Percentiles rank a stretch among this genome's conserved stretches.
Conservation (phyloP, 2,888 invertebrate species). For the Hyalella azteca region DNA sequence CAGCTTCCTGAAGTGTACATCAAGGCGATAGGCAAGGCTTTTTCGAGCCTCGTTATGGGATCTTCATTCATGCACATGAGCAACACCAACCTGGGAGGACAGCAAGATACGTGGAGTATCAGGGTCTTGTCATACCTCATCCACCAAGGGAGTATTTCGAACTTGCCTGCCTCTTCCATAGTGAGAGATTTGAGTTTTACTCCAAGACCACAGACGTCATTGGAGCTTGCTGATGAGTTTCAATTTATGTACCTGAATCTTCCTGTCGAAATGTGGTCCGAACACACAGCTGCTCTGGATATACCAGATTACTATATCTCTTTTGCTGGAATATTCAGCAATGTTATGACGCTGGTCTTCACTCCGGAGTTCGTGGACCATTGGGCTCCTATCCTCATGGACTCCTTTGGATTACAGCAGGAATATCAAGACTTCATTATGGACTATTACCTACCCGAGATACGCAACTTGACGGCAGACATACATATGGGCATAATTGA, state of each 20-base stretch:
- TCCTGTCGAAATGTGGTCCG: conserved; percentile 18
- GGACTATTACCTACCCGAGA: conserved; percentile 38
- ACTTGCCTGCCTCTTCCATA: conserved; percentile 15
- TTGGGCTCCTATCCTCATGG: neutral
- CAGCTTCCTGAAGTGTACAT: conserved; percentile 7
- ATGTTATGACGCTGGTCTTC: conserved; percentile 16
- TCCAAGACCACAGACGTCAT: neutral
- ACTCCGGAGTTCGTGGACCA: conserved; percentile 20
- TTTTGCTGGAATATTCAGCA: conserved; percentile 26
- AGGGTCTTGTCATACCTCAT: conserved; percentile 8
- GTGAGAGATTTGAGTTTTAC: conserved; percentile 13
- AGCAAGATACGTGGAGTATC: conserved; percentile 30
- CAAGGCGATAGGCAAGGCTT: conserved; percentile 18
- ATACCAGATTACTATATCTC: conserved; percentile 37
- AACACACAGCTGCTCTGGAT: conserved; percentile 1
- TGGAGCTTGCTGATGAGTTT: neutral
- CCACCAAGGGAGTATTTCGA: conserved; percentile 31
- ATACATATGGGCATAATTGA: conserved; percentile 18
- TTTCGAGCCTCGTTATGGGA: conserved; percentile 12
- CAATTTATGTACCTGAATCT: conserved; percentile 17
- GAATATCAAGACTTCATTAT: conserved; percentile 39
- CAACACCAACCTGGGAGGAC: conserved; percentile 34
- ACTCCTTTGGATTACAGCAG: conserved; percentile 14
- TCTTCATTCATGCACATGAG: conserved; percentile 40
- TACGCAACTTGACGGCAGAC: conserved; percentile 17